A percentile compares a stretch with the other conserved stretches of the same genome.
Conservation (phyloP, 2,113 vertebrate genomes). For the Phoenicopterus ruber region DNA sequence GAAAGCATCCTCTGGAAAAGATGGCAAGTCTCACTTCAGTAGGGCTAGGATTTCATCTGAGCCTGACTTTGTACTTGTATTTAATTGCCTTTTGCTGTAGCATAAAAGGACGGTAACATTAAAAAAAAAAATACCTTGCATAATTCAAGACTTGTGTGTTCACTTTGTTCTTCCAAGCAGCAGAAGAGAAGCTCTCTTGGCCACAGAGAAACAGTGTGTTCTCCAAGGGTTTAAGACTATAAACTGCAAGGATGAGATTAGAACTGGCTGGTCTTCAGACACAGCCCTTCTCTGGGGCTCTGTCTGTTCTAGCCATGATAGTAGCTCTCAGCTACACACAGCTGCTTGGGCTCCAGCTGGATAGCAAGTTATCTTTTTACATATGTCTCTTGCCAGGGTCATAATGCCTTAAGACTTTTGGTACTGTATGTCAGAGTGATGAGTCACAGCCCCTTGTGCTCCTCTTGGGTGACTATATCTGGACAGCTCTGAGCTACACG, state of each 20-base stretch:
- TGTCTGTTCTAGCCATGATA: background rate
- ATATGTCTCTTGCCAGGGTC: background rate
- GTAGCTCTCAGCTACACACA: background rate
- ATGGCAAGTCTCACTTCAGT: background rate
- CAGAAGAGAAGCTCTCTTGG: background rate
- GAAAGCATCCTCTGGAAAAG: background rate
- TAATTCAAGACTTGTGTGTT: background rate
- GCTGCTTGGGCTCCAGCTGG: background rate
- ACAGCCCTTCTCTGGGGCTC: background rate
- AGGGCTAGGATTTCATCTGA: background rate
- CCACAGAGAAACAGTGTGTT: background rate
- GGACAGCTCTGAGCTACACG: background rate
- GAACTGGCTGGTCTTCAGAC: background rate
- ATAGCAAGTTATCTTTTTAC: background rate
- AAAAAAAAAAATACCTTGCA: background rate
- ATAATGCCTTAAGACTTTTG: background rate
- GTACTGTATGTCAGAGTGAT: background rate
- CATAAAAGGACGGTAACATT: background rate
- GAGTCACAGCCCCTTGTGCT: background rate
- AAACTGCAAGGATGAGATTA: background rate
- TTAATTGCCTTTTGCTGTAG: background rate
- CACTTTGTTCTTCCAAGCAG: background rate
- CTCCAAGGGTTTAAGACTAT: background rate
- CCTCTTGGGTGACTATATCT: background rate
- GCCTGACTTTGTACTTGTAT: background rate